Base-by-base conservation (phyloP, 2,113 vertebrate species). In the Paralichthys olivaceus region DNA sequence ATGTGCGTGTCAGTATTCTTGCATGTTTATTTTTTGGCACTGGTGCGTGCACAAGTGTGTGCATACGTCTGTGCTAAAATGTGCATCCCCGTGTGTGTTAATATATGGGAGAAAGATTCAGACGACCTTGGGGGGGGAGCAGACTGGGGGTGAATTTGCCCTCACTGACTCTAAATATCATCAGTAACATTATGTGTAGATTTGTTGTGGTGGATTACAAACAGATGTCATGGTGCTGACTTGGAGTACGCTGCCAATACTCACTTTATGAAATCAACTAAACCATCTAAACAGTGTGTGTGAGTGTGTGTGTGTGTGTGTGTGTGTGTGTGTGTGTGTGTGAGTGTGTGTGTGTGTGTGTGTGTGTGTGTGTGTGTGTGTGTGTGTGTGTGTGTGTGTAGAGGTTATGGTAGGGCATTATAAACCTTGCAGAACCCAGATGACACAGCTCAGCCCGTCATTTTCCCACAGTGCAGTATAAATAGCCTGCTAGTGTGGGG, bases 391-490 rank as follows among this genome's bases (percentile, higher is more conserved):
- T 64, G 45, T 57, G 61, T 64, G 45, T 49, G 45, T 40, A 11
- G 37, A 9, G 37, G 37, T 40, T 40, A 40, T 28, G 68, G 28
- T 11, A 40, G 70, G 64, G 65, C 69, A 77, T 77, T 70, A 79
- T 77, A 84, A 90, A 90, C 80, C 81, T 76, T 73, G 75, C 83
- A 83, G 77, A 80, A 84, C 49, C 74, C 68, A 72, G 69, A 82
- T 85, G 86, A 85, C 84, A 80, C 77, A 51, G 83, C 73, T 22
- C 14, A 60, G 81, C 80, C 69, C 20, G 37, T 77, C 80, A 78
- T 91, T 94, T 94, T 93, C 94, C 93, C 93, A 94, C 93, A 93
- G 85, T 40, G 71, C 51, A 85, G 73, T 95, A 95, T 94, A 94
- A 94, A 94, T 95, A 94, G 93, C 77, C 81, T 53, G 72, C 73